Conservation (phyloP, 2,113 vertebrate genomes). For the Heterocephalus glaber region DNA sequence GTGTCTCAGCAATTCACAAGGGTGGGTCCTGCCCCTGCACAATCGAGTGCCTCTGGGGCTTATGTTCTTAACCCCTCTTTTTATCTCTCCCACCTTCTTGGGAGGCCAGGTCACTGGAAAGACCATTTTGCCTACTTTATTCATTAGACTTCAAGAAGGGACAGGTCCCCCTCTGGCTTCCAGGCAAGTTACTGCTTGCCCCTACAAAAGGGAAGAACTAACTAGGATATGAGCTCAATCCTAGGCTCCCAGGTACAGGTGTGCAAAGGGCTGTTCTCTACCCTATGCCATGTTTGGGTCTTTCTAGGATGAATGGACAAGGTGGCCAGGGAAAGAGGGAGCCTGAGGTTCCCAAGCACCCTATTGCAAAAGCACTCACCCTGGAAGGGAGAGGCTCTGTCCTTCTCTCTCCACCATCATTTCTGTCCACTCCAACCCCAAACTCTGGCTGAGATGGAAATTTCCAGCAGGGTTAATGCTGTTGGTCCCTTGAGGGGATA, state of each 20-base stretch:
- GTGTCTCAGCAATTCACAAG: neutral
- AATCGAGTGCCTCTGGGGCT: neutral
- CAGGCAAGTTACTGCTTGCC: neutral
- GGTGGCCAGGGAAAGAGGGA: neutral
- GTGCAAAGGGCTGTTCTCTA: neutral
- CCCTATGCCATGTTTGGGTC: neutral
- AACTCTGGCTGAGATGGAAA: neutral
- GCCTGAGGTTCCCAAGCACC: neutral
- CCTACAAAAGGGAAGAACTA: neutral
- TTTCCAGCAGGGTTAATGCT: neutral
- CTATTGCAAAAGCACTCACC: neutral
- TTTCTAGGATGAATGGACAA: neutral
- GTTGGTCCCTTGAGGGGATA: accelerated
- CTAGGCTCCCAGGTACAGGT: neutral
- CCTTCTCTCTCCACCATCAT: too few relatives aligned
- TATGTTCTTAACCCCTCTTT: neutral
- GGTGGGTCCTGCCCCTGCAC: neutral
- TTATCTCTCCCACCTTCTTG: neutral
- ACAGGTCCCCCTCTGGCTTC: neutral
- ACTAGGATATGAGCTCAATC: neutral
- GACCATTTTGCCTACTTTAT: neutral
- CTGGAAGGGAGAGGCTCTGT: neutral
- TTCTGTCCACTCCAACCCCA: neutral
- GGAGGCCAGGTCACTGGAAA: neutral
- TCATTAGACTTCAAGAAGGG: neutral